Evolutionary conservation across 2,888 invertebrate genomes (phyloP).

Genomic region (Drosophila cognata): DNA sequence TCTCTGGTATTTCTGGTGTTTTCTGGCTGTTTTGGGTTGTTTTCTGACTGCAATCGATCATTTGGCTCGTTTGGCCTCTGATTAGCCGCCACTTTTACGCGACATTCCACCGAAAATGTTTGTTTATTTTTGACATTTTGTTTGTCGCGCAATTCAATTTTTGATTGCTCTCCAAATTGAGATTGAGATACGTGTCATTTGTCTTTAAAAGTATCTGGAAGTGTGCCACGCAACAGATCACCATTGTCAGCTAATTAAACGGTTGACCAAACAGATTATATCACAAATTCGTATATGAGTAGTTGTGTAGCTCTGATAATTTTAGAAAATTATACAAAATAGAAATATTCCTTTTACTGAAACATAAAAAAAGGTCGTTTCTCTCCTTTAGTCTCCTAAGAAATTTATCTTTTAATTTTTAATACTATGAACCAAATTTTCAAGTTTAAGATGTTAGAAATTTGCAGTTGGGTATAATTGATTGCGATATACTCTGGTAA

Average conservation of each 20-base stretch:
- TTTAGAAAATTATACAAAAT: neutral
- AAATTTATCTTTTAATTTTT: neutral
- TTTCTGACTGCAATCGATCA: conserved; percentile 68
- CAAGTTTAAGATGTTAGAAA: neutral
- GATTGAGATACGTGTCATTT: conserved; percentile 57
- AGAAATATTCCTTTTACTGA: neutral
- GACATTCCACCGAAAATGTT: conserved; percentile 61
- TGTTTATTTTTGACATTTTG: conserved; percentile 57
- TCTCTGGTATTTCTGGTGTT: conserved; percentile 25
- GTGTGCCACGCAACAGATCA: conserved; percentile 23
- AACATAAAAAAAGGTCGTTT: neutral
- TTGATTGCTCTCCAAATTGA: conserved; percentile 20
- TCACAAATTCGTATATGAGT: neutral
- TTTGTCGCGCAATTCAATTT: conserved; percentile 36
- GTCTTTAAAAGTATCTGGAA: conserved; percentile 33
- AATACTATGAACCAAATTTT: neutral
- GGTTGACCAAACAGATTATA: conserved; percentile 67
- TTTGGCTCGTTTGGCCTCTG: conserved; percentile 48
- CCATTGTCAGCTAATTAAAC: conserved; percentile 70
- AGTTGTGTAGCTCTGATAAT: conserved; percentile 11
- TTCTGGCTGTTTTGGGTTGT: conserved; percentile 13
- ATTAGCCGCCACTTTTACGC: conserved; percentile 71
- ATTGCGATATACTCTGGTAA: neutral
- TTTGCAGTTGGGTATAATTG: neutral
- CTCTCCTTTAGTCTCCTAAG: neutral